phyloP scores from a whole-genome alignment of 1,140 invertebrate genomes.

The Lepidurus couesii region DNA sequence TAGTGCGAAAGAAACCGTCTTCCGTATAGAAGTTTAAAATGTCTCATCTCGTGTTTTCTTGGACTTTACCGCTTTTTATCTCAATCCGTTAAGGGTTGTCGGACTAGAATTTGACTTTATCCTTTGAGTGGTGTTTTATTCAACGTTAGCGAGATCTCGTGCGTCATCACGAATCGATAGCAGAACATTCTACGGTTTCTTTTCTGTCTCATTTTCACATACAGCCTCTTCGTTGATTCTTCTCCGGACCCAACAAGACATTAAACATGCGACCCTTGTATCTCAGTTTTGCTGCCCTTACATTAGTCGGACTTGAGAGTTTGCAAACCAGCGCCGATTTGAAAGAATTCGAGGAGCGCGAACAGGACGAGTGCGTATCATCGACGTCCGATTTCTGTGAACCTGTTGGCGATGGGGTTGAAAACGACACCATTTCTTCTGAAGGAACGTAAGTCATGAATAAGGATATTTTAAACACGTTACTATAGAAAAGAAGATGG shows the following conservation, averaged over 20 bases:
- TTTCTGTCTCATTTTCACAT: too few relatives aligned
- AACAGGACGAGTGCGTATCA: background rate
- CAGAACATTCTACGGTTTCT: too few relatives aligned
- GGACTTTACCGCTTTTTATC: too few relatives aligned
- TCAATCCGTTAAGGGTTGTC: too few relatives aligned
- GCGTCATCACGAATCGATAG: too few relatives aligned
- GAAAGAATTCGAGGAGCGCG: background rate
- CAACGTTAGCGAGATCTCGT: too few relatives aligned
- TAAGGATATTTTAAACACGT: background rate
- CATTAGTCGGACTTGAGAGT: background rate
- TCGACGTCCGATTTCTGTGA: background rate
- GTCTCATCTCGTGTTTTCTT: too few relatives aligned
- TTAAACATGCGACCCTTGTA: background rate
- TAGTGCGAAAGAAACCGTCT: too few relatives aligned
- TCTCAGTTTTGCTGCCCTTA: background rate
- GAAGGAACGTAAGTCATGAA: background rate
- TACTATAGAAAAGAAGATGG: background rate
- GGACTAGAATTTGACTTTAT: too few relatives aligned
- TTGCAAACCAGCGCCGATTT: background rate
- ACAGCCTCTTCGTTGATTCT: too few relatives aligned
- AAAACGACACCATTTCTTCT: background rate
- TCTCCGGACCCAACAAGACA: background rate
- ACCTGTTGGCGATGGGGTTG: background rate
- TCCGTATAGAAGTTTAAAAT: too few relatives aligned
- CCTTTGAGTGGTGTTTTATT: too few relatives aligned